Percentiles rank a stretch among this genome's conserved stretches.
Conservation (phyloP, 2,888 invertebrate genomes). For the Pantelozetes paolii region DNA sequence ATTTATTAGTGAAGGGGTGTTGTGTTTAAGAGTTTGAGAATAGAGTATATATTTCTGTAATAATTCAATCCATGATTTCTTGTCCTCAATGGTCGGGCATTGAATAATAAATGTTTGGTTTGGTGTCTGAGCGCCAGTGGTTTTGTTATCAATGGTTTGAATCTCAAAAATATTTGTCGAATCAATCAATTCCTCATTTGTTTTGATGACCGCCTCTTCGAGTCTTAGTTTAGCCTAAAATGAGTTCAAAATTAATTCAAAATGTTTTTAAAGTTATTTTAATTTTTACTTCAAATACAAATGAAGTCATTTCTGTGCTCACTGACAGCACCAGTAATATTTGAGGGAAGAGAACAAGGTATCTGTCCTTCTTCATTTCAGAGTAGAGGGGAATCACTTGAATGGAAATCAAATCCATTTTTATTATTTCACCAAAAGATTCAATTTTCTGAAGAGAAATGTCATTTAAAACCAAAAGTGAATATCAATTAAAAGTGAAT, state of each 20-base stretch:
- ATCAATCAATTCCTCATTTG: background rate
- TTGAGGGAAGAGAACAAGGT: slow-evolving; percentile 84
- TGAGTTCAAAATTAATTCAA: background rate
- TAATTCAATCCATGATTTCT: slow-evolving; percentile 34
- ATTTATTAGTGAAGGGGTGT: background rate
- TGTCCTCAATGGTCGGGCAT: slow-evolving; percentile 40
- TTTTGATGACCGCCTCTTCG: slow-evolving; percentile 21
- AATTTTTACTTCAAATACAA: slow-evolving; percentile 68
- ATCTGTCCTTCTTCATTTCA: slow-evolving; percentile 64
- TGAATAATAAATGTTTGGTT: slow-evolving; percentile 55
- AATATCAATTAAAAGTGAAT: background rate
- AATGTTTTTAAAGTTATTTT: background rate
- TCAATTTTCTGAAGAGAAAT: slow-evolving; percentile 57
- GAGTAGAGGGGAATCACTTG: slow-evolving; percentile 67
- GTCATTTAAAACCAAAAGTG: background rate
- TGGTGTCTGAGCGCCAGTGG: background rate
- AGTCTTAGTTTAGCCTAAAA: background rate
- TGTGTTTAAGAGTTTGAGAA: slow-evolving; percentile 6
- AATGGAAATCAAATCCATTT: slow-evolving; percentile 86
- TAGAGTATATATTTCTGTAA: slow-evolving; percentile 34
- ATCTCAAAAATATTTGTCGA: slow-evolving; percentile 23
- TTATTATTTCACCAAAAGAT: slow-evolving; percentile 77
- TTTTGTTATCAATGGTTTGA: background rate
- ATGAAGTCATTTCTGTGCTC: slow-evolving; percentile 84
- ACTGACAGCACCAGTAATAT: slow-evolving; percentile 83